These are phyloP conservation scores for Acromyrmex echinatior DNA, from an alignment of 1,140 invertebrate genomes.

Conservation along the genomic window DNA sequence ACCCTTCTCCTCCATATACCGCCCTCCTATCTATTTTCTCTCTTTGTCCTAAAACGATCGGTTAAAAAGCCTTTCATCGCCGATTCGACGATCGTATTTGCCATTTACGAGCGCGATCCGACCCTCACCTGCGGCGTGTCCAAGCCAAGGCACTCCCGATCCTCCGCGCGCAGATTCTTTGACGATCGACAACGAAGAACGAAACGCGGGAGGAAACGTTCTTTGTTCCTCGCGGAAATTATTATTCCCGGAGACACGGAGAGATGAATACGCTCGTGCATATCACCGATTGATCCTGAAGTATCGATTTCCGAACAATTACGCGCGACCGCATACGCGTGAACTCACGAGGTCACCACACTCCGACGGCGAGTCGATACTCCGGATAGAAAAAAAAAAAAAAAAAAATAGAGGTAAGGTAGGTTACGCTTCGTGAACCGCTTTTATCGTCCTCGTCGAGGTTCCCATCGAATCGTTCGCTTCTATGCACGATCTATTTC, in stretches of 20 bases:
- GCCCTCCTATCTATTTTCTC: neutral
- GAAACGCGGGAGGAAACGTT: neutral
- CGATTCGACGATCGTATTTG: neutral
- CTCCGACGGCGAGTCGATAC: constrained; percentile 19
- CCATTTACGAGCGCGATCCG: neutral
- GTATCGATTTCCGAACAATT: constrained; percentile 52
- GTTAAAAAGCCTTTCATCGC: constrained; percentile 22
- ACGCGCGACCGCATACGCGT: constrained; percentile 29
- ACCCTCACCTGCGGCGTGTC: constrained; percentile 21
- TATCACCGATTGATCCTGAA: constrained; percentile 28
- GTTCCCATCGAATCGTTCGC: neutral
- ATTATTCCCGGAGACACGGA: constrained; percentile 20
- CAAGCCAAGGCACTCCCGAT: constrained; percentile 9
- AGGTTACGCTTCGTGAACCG: constrained; percentile 39
- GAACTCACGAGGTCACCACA: neutral
- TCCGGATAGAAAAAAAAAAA: neutral
- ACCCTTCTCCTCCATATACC: neutral
- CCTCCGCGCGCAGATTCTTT: neutral
- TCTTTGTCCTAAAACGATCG: constrained; percentile 3
- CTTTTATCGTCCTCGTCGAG: constrained; percentile 3
- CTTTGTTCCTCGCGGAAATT: constrained; percentile 53
- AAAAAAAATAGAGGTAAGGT: neutral
- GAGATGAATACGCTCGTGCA: neutral
- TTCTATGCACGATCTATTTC: constrained; percentile 52
- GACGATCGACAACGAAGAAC: neutral